Percentiles rank a stretch among this genome's conserved stretches.
Conservation (phyloP, 2,797 vertebrate genomes). For the Anisognathus igniventris region DNA sequence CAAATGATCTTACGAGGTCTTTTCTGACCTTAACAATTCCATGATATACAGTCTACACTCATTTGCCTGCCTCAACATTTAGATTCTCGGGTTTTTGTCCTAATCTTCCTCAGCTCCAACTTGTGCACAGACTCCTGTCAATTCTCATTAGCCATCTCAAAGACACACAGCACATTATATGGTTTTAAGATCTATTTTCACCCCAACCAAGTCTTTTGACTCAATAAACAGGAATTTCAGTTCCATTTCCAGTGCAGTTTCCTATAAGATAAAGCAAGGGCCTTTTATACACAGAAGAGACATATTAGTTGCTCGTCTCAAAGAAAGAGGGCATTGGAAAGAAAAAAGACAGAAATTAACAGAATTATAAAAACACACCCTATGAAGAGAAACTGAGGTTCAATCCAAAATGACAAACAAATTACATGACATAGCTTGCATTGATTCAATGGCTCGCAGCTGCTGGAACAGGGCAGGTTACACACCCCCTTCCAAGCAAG, state of each 20-base stretch:
- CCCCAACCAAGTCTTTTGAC: not conserved
- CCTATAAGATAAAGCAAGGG: not conserved
- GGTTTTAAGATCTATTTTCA: not conserved
- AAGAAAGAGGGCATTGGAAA: not conserved
- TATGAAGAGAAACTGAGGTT: not conserved
- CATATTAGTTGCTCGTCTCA: not conserved
- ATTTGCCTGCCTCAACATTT: not conserved
- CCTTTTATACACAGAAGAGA: not conserved
- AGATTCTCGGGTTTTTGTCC: not conserved
- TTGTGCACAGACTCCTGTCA: not conserved
- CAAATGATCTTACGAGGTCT: accelerated
- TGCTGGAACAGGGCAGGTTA: not conserved
- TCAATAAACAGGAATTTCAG: not conserved
- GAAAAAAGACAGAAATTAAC: not conserved
- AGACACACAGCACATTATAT: not conserved
- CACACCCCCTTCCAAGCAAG: not conserved
- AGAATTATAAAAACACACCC: not conserved
- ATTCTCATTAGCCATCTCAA: not conserved
- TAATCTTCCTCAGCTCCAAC: not conserved
- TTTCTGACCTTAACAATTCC: not conserved
- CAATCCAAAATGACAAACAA: not conserved
- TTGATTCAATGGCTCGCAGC: not conserved
- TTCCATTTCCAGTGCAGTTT: not conserved
- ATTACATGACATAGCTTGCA: not conserved
- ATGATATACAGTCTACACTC: not conserved